These are phyloP conservation scores for Himalopsyche japonica DNA, from an alignment of 2,888 invertebrate species.

Conservation along the genomic window DNA sequence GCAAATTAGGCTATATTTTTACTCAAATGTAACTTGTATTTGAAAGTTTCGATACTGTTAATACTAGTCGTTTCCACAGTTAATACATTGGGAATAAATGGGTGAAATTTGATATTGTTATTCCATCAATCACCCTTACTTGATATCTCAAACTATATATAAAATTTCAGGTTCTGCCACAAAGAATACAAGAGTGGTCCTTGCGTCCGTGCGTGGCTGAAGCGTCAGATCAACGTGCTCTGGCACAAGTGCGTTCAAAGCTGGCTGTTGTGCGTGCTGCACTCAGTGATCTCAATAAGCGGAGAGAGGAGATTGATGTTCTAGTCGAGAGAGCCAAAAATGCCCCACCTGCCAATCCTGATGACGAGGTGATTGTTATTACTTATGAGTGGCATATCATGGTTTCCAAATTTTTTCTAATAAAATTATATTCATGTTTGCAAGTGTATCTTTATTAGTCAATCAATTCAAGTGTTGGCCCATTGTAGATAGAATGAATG, in stretches of 20 bases:
- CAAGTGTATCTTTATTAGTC: neutral
- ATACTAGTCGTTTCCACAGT: too few relatives aligned
- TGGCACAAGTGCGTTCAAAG: conserved; percentile 77
- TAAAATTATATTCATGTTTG: neutral
- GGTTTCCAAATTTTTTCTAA: too few relatives aligned
- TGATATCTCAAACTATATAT: too few relatives aligned
- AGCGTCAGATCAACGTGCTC: conserved; percentile 70
- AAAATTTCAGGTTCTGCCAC: conserved; percentile 72
- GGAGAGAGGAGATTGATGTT: conserved; percentile 77
- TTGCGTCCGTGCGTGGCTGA: conserved; percentile 85
- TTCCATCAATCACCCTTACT: too few relatives aligned
- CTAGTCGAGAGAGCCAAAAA: conserved; percentile 79
- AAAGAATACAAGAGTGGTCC: conserved; percentile 92
- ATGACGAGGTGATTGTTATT: conserved; percentile 48
- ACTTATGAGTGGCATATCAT: too few relatives aligned
- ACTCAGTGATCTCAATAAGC: conserved; percentile 77
- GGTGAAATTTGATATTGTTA: too few relatives aligned
- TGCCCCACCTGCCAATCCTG: conserved; percentile 64
- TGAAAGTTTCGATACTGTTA: too few relatives aligned
- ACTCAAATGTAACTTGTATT: too few relatives aligned
- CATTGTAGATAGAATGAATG: too few relatives aligned
- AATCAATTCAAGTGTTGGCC: too few relatives aligned
- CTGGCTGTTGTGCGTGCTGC: conserved; percentile 78
- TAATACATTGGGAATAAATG: too few relatives aligned
- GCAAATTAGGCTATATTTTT: too few relatives aligned